Conservation (phyloP, 2,888 invertebrate species). For the Sphinx pinastri region DNA sequence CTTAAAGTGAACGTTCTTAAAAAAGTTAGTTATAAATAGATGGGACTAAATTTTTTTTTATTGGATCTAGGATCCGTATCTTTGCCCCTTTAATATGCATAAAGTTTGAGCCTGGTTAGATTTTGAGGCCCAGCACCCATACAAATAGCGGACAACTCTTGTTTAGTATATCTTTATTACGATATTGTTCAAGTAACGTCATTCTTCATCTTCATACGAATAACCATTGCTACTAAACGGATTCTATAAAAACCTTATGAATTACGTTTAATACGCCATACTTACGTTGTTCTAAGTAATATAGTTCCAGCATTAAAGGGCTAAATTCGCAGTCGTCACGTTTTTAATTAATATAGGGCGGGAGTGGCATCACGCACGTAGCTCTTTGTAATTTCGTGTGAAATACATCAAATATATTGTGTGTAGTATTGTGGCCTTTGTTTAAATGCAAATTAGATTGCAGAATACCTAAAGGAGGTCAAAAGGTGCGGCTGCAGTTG, state of each 20-base stretch:
- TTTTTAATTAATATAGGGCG: conserved; percentile 79
- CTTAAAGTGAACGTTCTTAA: no score
- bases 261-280: neutral
- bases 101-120: no score
- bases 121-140: no score
- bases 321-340: conserved; percentile 73
- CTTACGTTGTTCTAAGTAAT: neutral
- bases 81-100: no score
- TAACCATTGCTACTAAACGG: neutral
- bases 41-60: no score
- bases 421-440: conserved; percentile 40
- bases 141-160: no score
- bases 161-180: no score
- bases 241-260: neutral
- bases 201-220: no score
- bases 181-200: no score
- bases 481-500: no score
- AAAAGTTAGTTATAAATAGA: no score
- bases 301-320: conserved; percentile 62
- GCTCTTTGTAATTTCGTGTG: conserved; percentile 53
- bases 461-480: neutral
- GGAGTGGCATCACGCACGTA: conserved; percentile 61
- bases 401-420: conserved; percentile 68
- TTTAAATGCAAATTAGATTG: neutral
- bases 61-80: no score